Conservation (phyloP, 2,888 invertebrate genomes). For the Zhengitettix transpicula region DNA sequence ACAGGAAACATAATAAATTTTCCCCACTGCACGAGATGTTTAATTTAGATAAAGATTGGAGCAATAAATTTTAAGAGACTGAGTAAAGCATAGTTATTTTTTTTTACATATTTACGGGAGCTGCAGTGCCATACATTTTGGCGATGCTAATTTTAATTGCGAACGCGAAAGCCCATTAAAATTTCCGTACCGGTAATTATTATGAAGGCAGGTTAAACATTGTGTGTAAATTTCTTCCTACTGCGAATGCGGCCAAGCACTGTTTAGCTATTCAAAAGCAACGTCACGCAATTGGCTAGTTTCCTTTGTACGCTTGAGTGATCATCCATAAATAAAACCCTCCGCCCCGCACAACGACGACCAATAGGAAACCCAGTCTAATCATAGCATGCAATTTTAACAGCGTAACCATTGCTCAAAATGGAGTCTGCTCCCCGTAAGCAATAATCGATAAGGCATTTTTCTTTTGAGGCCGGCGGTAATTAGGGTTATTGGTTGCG, state of each 20-base stretch:
- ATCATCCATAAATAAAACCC: background rate
- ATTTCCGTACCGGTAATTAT: background rate
- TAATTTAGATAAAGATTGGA: no score
- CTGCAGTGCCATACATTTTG: no score
- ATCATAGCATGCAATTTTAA: background rate
- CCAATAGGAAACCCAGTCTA: background rate
- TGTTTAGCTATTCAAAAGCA: background rate
- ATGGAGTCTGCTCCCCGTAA: background rate
- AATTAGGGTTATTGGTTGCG: background rate
- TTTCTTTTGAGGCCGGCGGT: background rate
- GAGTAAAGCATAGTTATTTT: no score
- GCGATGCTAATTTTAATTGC: no score
- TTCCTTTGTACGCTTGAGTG: background rate
- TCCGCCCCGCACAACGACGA: background rate
- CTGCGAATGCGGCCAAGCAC: background rate
- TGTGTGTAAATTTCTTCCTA: background rate
- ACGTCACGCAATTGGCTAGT: background rate
- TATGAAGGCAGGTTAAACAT: background rate
- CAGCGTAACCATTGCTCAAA: background rate
- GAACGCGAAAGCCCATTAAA: background rate
- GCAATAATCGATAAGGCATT: background rate
- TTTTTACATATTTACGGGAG: no score
- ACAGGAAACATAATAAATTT: no score
- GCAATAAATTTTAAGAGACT: no score
- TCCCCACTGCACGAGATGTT: no score